These are phyloP conservation scores for Cantharis rufa DNA, from an alignment of 2,888 invertebrate species.

Conservation along the genomic window DNA sequence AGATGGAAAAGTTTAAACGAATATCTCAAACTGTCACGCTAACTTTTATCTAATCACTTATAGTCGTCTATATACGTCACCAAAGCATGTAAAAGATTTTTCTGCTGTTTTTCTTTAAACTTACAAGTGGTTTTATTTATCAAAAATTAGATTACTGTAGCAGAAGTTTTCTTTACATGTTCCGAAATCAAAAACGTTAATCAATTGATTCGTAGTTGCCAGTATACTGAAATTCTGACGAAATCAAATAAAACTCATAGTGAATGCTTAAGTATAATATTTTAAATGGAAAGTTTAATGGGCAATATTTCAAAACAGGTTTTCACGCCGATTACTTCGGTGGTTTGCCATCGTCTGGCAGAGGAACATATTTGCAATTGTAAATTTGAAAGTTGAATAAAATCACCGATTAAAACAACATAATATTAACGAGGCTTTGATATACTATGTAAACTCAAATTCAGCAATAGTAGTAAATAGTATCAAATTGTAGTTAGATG, in stretches of 20 bases:
- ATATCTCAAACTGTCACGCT: slow-evolving; percentile 44
- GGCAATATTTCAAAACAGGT: too few relatives aligned
- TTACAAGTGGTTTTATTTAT: slow-evolving; percentile 24
- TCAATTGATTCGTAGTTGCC: neutral
- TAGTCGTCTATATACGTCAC: slow-evolving; percentile 28
- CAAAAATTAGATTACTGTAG: neutral
- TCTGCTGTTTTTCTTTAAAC: slow-evolving; percentile 26
- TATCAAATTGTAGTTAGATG: too few relatives aligned
- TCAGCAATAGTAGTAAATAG: too few relatives aligned
- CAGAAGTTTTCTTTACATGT: neutral
- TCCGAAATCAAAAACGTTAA: neutral
- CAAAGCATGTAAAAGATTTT: slow-evolving; percentile 26
- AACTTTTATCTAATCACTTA: slow-evolving; percentile 32
- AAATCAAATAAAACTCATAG: neutral
- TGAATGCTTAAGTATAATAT: too few relatives aligned
- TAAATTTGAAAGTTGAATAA: too few relatives aligned
- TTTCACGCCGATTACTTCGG: too few relatives aligned
- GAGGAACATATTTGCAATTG: too few relatives aligned
- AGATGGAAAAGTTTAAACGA: slow-evolving; percentile 47
- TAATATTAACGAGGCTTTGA: too few relatives aligned
- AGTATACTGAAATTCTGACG: neutral
- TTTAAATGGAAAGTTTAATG: too few relatives aligned
- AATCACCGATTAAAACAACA: too few relatives aligned
- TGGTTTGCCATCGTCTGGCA: too few relatives aligned
- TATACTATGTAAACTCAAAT: too few relatives aligned